phyloP scores from a whole-genome alignment of 2,113 vertebrate species.

The Prietella phreatophila region DNA sequence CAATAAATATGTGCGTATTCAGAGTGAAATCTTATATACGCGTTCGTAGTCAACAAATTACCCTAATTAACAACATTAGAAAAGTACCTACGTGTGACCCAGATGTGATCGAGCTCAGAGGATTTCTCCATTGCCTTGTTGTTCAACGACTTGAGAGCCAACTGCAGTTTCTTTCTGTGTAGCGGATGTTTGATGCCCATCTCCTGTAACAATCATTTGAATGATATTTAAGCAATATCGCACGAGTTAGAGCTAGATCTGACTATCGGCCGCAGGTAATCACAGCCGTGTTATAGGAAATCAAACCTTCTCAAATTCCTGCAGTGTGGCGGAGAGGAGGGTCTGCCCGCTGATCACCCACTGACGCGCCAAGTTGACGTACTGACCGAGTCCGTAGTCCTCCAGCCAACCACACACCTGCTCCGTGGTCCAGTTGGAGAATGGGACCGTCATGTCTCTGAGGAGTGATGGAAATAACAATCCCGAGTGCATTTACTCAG shows the following conservation, averaged over 20 bases:
- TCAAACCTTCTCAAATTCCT: constrained; percentile 94
- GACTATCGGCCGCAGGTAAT: not conserved
- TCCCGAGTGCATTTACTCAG: not conserved
- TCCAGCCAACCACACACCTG: constrained; percentile 94
- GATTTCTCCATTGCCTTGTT: constrained; percentile 88
- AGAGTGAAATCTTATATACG: no score
- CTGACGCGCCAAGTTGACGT: constrained; percentile 89
- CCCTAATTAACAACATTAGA: not conserved
- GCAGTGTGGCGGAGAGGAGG: constrained; percentile 85
- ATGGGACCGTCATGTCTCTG: constrained; percentile 80
- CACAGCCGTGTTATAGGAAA: not conserved
- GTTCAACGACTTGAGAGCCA: constrained; percentile 86
- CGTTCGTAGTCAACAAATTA: not conserved
- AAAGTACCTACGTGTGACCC: constrained; percentile 89
- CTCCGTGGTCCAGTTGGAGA: constrained; percentile 91
- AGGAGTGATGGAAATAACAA: constrained; percentile 10
- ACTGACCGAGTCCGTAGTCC: constrained; percentile 90
- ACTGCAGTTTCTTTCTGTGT: constrained; percentile 93
- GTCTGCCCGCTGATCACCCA: constrained; percentile 93
- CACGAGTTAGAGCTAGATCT: not conserved
- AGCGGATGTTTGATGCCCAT: constrained; percentile 93
- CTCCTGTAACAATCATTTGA: constrained; percentile 72
- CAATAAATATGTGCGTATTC: no score
- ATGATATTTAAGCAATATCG: not conserved
- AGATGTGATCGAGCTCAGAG: constrained; percentile 89